A percentile compares a stretch with the other conserved stretches of the same genome.
Conservation (phyloP, 2,113 vertebrate species). For the Scatophagus argus region DNA sequence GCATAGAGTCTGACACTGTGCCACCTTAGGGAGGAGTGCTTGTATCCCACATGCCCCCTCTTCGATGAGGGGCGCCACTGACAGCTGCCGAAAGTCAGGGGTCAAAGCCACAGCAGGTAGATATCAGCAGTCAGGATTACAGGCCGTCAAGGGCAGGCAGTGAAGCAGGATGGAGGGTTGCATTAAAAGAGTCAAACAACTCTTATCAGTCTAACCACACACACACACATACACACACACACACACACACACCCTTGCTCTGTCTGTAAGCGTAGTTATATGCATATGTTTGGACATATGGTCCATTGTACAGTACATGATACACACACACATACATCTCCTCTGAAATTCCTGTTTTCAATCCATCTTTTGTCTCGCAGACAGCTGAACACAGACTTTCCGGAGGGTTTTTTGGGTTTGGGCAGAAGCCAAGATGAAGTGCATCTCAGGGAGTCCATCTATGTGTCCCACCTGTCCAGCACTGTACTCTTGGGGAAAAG, state of each 20-base stretch:
- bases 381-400: slow-evolving; percentile 48
- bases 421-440: slow-evolving; percentile 45
- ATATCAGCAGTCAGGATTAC: slow-evolving; percentile 48
- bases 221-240: too few relatives aligned
- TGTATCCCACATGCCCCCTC: slow-evolving; percentile 41
- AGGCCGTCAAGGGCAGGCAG: slow-evolving; percentile 4
- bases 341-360: slow-evolving; percentile 36
- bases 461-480: slow-evolving; percentile 33
- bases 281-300: slow-evolving; percentile 26
- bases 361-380: slow-evolving; percentile 48
- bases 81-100: slow-evolving; percentile 77
- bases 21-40: slow-evolving; percentile 49
- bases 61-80: slow-evolving; percentile 45
- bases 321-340: slow-evolving; percentile 7
- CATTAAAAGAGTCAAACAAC: slow-evolving; percentile 24
- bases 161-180: slow-evolving; percentile 12
- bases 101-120: slow-evolving; percentile 73
- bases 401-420: slow-evolving; percentile 50
- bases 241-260: slow-evolving; percentile 8
- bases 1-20: slow-evolving; percentile 63
- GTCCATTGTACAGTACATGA: neutral
- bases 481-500: slow-evolving; percentile 6
- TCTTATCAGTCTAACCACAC: slow-evolving; percentile 33
- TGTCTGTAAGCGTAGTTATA: neutral
- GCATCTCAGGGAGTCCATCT: slow-evolving; percentile 27